phyloP scores from a whole-genome alignment of 2,888 invertebrate species.

The Xylocampa areola region DNA sequence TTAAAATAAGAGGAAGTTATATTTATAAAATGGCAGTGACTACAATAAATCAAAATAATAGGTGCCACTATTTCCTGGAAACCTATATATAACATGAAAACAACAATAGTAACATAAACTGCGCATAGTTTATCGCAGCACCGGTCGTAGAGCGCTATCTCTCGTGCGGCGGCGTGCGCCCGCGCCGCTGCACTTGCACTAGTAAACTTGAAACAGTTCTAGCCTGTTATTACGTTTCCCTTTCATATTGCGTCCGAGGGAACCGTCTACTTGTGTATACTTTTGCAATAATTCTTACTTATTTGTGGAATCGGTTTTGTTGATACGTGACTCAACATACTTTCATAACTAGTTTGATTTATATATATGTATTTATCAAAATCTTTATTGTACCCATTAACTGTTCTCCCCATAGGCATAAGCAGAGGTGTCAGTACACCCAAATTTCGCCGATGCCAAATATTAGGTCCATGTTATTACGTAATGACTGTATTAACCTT shows the following conservation, averaged over 20 bases:
- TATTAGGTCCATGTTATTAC: too few relatives aligned
- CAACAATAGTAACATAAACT: background rate
- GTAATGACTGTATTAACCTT: too few relatives aligned
- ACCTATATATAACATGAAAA: background rate
- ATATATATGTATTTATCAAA: too few relatives aligned
- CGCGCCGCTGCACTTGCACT: slow-evolving; percentile 77
- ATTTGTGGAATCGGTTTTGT: background rate
- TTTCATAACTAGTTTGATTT: too few relatives aligned
- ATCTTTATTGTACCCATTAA: too few relatives aligned
- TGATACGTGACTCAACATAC: background rate
- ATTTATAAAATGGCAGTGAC: too few relatives aligned
- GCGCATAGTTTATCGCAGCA: slow-evolving; percentile 50
- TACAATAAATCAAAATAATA: too few relatives aligned
- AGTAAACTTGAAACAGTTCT: slow-evolving; percentile 83
- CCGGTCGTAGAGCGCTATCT: slow-evolving; percentile 24
- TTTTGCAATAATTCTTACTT: slow-evolving; percentile 26
- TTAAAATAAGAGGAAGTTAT: too few relatives aligned
- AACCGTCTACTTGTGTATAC: slow-evolving; percentile 33
- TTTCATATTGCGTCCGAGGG: slow-evolving; percentile 66
- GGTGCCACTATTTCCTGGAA: background rate
- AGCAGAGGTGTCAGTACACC: too few relatives aligned
- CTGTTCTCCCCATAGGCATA: too few relatives aligned
- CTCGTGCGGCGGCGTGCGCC: slow-evolving; percentile 60
- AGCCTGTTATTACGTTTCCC: slow-evolving; percentile 75
- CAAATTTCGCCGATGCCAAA: too few relatives aligned